phyloP scores from a whole-genome alignment of 2,797 vertebrate species.

The Muscicapa comitata region DNA sequence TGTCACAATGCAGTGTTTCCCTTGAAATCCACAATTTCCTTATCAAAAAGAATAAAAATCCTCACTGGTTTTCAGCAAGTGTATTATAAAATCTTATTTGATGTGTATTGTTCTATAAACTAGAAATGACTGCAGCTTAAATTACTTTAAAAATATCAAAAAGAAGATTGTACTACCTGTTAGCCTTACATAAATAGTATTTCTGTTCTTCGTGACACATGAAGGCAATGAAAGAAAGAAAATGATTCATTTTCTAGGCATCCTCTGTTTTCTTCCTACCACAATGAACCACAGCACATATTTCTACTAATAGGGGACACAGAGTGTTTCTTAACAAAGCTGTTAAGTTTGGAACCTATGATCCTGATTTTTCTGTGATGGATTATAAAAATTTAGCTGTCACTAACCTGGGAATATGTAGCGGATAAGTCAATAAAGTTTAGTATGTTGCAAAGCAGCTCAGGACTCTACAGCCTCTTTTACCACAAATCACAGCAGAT shows the following conservation, averaged over 20 bases:
- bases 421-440: not conserved
- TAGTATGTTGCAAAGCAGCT: not conserved
- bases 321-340: not conserved
- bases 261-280: not conserved
- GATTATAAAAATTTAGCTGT: not conserved
- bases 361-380: not conserved
- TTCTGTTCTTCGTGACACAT: not conserved
- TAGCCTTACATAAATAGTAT: not conserved
- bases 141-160: not conserved
- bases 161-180: not conserved
- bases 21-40: not conserved
- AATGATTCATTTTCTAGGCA: not conserved
- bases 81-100: not conserved
- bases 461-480: not conserved
- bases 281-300: not conserved
- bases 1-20: not conserved
- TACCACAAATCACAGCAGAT: not conserved
- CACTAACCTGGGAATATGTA: not conserved
- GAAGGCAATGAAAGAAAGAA: not conserved
- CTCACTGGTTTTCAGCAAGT: not conserved
- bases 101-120: not conserved
- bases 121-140: not conserved
- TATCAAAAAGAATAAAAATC: not conserved
- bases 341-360: not conserved
- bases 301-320: not conserved